A percentile compares a stretch with the other conserved stretches of the same genome.
Conservation (phyloP, 2,113 vertebrate species). For the Cyprinus carpio region DNA sequence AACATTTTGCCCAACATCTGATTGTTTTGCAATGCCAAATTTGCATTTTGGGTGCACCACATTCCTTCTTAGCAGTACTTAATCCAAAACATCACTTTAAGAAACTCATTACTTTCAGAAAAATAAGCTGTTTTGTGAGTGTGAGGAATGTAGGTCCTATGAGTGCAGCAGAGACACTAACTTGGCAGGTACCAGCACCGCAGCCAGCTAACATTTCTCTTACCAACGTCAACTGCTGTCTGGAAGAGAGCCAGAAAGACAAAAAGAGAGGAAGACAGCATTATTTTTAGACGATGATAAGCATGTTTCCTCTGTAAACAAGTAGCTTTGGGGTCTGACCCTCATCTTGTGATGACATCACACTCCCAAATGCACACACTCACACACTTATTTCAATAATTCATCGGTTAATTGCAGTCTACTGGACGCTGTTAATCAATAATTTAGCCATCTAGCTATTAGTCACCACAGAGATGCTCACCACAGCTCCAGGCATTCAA, state of each 20-base stretch:
- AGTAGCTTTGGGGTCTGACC: background rate
- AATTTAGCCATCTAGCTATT: constrained; percentile 52
- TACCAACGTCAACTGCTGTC: constrained; percentile 78
- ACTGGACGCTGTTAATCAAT: constrained; percentile 48
- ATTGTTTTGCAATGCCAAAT: background rate
- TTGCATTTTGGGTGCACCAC: background rate
- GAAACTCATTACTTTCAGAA: background rate
- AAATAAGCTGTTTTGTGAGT: background rate
- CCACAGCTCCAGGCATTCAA: constrained; percentile 28
- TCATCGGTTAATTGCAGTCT: constrained; percentile 44
- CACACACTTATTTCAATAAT: constrained; percentile 35
- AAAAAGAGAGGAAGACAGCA: background rate
- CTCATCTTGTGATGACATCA: background rate
- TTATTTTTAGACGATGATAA: background rate
- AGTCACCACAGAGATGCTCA: constrained; percentile 42
- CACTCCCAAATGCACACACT: background rate
- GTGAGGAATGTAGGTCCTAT: background rate
- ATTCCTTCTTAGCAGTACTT: background rate
- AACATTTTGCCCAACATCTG: background rate
- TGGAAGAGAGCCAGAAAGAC: constrained; percentile 52
- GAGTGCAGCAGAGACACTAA: constrained; percentile 52
- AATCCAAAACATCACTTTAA: background rate
- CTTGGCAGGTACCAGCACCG: constrained; percentile 83
- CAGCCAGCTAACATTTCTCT: constrained; percentile 85
- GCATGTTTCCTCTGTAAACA: constrained; percentile 16